Percentiles rank a stretch among this genome's conserved stretches.
Conservation (phyloP, 2,888 invertebrate species). For the Drosophila lutescens region DNA sequence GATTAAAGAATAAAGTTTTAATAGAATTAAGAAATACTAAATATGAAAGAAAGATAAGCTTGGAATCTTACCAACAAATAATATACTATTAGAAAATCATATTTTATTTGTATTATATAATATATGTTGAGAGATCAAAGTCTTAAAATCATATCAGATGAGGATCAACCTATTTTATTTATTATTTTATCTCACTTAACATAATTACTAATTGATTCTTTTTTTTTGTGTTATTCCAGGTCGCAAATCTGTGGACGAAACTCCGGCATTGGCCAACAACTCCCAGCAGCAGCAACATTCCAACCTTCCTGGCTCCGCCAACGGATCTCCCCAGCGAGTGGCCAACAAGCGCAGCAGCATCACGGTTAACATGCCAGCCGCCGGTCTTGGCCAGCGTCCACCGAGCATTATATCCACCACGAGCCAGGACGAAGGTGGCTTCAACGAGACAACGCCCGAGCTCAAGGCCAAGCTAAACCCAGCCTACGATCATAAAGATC, state of each 20-base stretch:
- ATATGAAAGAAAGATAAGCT: too few species aligned
- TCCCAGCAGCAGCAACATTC: conserved; percentile 57
- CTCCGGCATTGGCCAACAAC: conserved; percentile 17
- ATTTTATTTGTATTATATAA: too few species aligned
- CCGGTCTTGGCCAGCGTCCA: conserved; percentile 87
- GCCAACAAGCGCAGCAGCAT: conserved; percentile 87
- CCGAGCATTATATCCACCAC: conserved; percentile 89
- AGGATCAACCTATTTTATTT: neutral
- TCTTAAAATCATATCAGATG: too few species aligned
- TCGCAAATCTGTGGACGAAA: conserved; percentile 72
- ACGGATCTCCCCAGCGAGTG: conserved; percentile 77
- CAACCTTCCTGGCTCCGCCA: conserved; percentile 40
- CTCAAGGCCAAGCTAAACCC: conserved; percentile 87
- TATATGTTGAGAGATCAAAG: too few species aligned
- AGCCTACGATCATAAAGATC: conserved; percentile 68
- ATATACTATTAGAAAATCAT: too few species aligned
- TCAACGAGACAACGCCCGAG: conserved; percentile 90
- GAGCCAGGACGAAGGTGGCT: conserved; percentile 88
- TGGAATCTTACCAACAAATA: too few species aligned
- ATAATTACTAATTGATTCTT: neutral
- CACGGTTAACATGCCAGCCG: conserved; percentile 87
- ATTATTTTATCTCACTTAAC: neutral
- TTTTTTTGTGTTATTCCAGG: conserved; percentile 63
- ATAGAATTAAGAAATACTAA: too few species aligned
- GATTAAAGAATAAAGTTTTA: too few species aligned